Conservation (phyloP, 2,797 vertebrate species). For the Tenualosa thibaudeaui region DNA sequence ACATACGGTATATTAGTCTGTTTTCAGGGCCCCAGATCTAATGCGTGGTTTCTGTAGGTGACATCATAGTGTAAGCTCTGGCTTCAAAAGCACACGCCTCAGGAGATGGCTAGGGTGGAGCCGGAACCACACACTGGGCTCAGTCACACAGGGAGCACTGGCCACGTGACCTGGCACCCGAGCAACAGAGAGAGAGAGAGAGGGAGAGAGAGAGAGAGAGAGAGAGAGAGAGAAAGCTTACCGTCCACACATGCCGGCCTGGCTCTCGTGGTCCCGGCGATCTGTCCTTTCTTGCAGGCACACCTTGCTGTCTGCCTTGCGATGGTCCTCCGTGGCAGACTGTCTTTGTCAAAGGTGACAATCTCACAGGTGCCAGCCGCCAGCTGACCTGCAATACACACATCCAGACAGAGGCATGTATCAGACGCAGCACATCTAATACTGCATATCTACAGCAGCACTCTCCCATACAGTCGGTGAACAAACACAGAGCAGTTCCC, state of each 20-base stretch:
- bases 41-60: background rate
- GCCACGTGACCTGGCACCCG: conserved; percentile 1
- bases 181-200: background rate
- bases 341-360: conserved; percentile 98
- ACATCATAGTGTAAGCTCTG: background rate
- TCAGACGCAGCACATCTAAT: background rate
- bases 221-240: conserved; percentile 69
- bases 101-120: background rate
- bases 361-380: conserved; percentile 97
- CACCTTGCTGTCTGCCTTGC: conserved; percentile 98
- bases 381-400: conserved; percentile 89
- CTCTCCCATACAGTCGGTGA: background rate
- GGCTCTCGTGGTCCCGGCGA: conserved; percentile 96
- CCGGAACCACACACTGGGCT: background rate
- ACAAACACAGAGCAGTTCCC: background rate
- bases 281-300: conserved; percentile 98
- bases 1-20: background rate
- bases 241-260: conserved; percentile 96
- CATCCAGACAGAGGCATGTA: conserved; percentile 35
- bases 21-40: background rate
- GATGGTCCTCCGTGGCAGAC: conserved; percentile 96
- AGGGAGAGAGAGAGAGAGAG: background rate
- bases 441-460: background rate
- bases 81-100: background rate
- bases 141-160: background rate